A percentile compares a stretch with the other conserved stretches of the same genome.
Evolutionary conservation across 2,113 vertebrate genomes (phyloP).

Genomic region (Paramisgurnus dabryanus): DNA sequence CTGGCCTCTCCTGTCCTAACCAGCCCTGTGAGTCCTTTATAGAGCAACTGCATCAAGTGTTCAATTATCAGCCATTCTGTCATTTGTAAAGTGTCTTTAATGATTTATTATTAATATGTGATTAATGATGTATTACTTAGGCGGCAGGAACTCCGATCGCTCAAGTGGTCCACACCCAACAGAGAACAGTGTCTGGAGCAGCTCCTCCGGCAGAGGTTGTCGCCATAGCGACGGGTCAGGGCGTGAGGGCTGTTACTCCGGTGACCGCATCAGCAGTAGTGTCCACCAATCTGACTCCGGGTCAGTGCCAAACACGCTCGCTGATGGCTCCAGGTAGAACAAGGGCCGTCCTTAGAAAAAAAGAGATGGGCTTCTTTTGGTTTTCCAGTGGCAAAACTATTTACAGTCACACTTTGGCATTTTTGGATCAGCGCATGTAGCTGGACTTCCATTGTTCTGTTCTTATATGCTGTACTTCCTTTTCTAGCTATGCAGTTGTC

Average conservation of each 20-base stretch:
- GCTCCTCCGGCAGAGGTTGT: constrained; percentile 81
- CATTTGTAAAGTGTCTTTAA: neutral
- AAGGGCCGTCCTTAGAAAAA: constrained; percentile 21
- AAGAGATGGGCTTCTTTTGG: neutral
- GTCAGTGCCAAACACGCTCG: constrained; percentile 81
- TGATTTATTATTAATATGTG: neutral
- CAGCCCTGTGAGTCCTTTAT: constrained; percentile 81
- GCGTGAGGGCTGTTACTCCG: constrained; percentile 81
- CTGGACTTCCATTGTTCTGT: neutral
- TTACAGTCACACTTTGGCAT: neutral
- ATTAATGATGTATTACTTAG: constrained; percentile 60
- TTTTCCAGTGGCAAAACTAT: constrained; percentile 2
- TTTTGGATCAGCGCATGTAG: neutral
- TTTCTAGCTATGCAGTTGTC: constrained; percentile 78
- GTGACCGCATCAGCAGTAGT: constrained; percentile 84
- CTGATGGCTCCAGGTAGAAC: constrained; percentile 80
- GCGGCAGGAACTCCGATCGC: constrained; percentile 73
- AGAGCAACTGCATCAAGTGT: neutral
- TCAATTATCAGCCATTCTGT: too few species aligned
- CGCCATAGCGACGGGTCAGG: constrained; percentile 81
- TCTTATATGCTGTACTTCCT: neutral
- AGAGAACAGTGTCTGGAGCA: constrained; percentile 73
- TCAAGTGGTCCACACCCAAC: constrained; percentile 89
- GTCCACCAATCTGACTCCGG: constrained; percentile 81
- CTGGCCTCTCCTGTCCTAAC: constrained; percentile 86